A percentile compares a stretch with the other conserved stretches of the same genome.
phyloP scores from a whole-genome alignment of 2,113 vertebrate species.

The Mesoclemmys tuberculata region DNA sequence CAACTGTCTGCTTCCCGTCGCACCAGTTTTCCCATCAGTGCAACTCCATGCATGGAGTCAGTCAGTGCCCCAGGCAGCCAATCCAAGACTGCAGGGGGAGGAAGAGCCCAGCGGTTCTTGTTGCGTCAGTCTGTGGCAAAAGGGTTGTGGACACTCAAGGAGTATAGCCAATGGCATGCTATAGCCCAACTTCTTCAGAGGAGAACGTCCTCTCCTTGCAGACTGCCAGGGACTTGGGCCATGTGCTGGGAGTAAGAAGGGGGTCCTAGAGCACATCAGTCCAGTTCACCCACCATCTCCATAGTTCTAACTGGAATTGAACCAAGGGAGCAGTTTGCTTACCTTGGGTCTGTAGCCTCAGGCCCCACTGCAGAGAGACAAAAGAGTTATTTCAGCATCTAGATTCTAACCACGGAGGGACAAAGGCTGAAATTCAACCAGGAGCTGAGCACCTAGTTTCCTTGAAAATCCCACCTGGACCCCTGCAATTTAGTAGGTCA shows the following conservation, averaged over 20 bases:
- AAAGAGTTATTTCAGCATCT: not conserved
- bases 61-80: not conserved
- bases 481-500: not conserved
- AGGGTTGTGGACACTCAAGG: not conserved
- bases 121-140: not conserved
- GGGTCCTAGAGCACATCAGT: not conserved
- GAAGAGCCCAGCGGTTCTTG: not conserved
- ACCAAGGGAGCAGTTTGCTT: not conserved
- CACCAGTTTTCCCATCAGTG: not conserved
- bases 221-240: not conserved
- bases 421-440: not conserved
- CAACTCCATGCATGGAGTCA: not conserved
- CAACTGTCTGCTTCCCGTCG: not conserved
- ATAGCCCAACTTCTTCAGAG: not conserved
- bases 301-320: not conserved
- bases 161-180: not conserved
- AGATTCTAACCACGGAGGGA: not conserved
- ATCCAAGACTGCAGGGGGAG: not conserved
- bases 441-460: not conserved
- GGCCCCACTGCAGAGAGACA: slow-evolving; percentile 26
- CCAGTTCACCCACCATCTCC: not conserved
- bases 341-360: slow-evolving; percentile 65
- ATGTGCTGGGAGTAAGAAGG: not conserved
- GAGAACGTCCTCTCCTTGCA: not conserved
- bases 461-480: not conserved